Base-by-base conservation (phyloP, 2,888 invertebrate species). In the Chrysotoxum bicinctum region DNA sequence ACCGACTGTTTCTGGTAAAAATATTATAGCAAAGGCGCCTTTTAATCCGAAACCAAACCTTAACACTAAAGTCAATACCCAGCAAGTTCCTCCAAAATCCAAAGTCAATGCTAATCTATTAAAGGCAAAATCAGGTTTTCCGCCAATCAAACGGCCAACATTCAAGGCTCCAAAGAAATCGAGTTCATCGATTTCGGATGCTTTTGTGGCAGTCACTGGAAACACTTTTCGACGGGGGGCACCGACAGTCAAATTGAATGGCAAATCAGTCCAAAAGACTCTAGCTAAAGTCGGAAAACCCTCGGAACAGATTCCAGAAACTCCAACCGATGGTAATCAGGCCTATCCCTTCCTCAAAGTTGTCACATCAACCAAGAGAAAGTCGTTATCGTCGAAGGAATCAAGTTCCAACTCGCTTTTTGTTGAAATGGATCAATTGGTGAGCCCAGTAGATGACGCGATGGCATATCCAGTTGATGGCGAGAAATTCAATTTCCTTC, bases 351-450 rank as follows among this genome's bases (percentile, higher is more conserved):
- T 85, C 32, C 72, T 87, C 2, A 75, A 87, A 1, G 87, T 88
- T 58, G 87, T 89, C 1, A 89, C 89, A 10, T 89, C 89, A 8
- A 89, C 89, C 0, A 87, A 87, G 19, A 69, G 88, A 8, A 89
- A 88, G 77, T 72, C 87, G 1, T 62, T 72, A 0, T 69, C 81
- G 1, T 23, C 37, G 0, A 75, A 84, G 16, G 75, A 69, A 19
- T 35, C 32, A 14, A 69, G 26, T n/a, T 32, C 35, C 5, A 60
- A 87, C n/a, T 58, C 50, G 12, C 19, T 72, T 2, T 68, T 74
- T 69, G n/a, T 43, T 32, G 58, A 48, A 75, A 14, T 70, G 50
- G 43, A 37, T 23, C 52, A 77, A 37, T 32, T 58, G 40, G 26
- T 60, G 12, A 77, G 60, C 35, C 77, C 86, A 3, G 88, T 89